phyloP scores from a whole-genome alignment of 2,113 vertebrate genomes.

The Isurus oxyrinchus region DNA sequence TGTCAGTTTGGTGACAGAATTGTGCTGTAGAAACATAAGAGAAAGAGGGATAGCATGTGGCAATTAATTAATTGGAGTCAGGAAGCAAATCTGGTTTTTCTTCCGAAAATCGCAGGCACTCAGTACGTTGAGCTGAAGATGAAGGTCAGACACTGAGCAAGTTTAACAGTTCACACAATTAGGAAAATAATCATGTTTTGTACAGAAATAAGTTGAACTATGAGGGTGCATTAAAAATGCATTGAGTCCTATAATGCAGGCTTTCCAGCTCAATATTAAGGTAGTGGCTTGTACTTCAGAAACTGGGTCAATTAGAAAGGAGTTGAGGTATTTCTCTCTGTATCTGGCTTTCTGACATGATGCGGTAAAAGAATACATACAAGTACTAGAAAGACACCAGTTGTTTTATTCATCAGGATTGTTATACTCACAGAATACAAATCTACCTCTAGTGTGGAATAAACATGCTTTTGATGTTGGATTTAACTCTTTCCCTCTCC shows the following conservation, averaged over 20 bases:
- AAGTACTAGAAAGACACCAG: not conserved
- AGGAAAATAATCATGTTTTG: not conserved
- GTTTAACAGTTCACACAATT: not conserved
- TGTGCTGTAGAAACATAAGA: too few species aligned
- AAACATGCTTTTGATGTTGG: not conserved
- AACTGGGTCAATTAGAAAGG: conserved; percentile 15
- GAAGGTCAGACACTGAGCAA: not conserved
- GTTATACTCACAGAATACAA: not conserved
- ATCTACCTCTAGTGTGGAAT: not conserved
- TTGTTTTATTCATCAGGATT: not conserved
- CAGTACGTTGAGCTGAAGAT: not conserved
- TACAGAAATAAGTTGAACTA: not conserved
- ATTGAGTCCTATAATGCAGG: not conserved
- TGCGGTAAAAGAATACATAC: not conserved
- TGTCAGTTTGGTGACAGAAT: too few species aligned
- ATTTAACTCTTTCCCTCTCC: not conserved
- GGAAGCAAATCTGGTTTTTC: not conserved
- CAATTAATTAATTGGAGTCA: not conserved
- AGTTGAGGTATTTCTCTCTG: not conserved
- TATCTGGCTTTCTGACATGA: not conserved
- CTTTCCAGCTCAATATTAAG: not conserved
- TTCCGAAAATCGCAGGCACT: not conserved
- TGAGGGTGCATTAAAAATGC: not conserved
- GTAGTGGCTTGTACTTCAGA: not conserved
- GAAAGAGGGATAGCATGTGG: not conserved